Percentiles rank a stretch among this genome's conserved stretches.
phyloP scores from a whole-genome alignment of 1,140 invertebrate genomes.

The Cherax quadricarinatus region DNA sequence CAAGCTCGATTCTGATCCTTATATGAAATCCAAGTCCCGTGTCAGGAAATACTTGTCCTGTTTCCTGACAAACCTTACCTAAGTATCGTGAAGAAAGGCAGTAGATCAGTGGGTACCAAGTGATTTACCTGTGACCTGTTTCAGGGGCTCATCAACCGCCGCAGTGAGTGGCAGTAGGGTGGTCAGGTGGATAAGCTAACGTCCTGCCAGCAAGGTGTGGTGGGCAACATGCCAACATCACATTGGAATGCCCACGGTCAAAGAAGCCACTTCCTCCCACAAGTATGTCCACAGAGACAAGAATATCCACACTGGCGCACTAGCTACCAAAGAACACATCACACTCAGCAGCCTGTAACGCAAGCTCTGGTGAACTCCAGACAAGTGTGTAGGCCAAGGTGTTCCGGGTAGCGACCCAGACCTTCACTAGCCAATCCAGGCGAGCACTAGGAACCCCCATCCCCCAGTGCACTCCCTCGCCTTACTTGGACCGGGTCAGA shows the following conservation, averaged over 20 bases:
- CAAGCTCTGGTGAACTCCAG: neutral
- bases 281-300: neutral
- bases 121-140: too few relatives aligned
- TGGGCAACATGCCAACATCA: neutral
- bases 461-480: neutral
- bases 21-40: too few relatives aligned
- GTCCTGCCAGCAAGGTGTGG: neutral
- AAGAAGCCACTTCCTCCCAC: neutral
- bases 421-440: neutral
- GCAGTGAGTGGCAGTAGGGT: neutral
- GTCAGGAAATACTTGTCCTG: too few relatives aligned
- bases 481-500: neutral
- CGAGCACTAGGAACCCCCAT: neutral
- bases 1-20: too few relatives aligned
- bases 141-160: too few relatives aligned
- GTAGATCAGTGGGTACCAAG: too few relatives aligned
- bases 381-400: neutral
- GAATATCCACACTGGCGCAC: too few relatives aligned
- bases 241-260: neutral
- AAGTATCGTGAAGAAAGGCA: too few relatives aligned
- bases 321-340: neutral
- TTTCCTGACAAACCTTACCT: too few relatives aligned
- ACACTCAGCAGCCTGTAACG: neutral
- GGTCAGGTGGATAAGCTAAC: neutral
- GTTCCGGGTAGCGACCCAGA: neutral